A percentile compares a stretch with the other conserved stretches of the same genome.
phyloP scores from a whole-genome alignment of 2,888 invertebrate species.

The Cantharis rustica region DNA sequence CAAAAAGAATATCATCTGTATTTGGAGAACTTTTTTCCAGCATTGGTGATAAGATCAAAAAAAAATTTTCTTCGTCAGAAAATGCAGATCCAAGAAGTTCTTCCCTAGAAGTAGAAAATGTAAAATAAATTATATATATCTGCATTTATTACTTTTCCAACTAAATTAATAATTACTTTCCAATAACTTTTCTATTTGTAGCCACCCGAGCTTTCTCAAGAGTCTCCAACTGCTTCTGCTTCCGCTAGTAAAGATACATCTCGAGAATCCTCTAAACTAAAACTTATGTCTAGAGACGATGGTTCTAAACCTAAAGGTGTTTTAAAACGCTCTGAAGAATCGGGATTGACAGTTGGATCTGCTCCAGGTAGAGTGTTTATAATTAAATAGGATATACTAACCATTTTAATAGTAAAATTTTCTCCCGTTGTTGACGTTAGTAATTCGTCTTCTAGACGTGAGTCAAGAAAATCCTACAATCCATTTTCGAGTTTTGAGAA shows the following conservation, averaged over 20 bases:
- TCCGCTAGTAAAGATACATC: neutral
- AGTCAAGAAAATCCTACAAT: slow-evolving; percentile 29
- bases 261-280: neutral
- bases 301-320: neutral
- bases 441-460: neutral
- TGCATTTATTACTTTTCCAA: neutral
- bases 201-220: neutral
- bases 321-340: neutral
- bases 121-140: neutral
- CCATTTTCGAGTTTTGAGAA: slow-evolving; percentile 2
- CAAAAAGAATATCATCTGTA: neutral
- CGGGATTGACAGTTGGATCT: neutral
- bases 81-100: neutral
- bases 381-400: neutral
- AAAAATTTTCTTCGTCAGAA: neutral
- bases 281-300: neutral
- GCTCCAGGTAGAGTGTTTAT: neutral
- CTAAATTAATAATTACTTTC: neutral
- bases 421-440: neutral
- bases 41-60: neutral
- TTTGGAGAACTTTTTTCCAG: neutral
- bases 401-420: neutral
- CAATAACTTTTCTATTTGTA: neutral
- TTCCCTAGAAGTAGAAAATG: neutral
- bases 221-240: neutral